Evolutionary conservation across 2,113 vertebrate genomes (phyloP), one percentile per base, ranked within the genome.

Genomic region (Leucosticte australis): DNA sequence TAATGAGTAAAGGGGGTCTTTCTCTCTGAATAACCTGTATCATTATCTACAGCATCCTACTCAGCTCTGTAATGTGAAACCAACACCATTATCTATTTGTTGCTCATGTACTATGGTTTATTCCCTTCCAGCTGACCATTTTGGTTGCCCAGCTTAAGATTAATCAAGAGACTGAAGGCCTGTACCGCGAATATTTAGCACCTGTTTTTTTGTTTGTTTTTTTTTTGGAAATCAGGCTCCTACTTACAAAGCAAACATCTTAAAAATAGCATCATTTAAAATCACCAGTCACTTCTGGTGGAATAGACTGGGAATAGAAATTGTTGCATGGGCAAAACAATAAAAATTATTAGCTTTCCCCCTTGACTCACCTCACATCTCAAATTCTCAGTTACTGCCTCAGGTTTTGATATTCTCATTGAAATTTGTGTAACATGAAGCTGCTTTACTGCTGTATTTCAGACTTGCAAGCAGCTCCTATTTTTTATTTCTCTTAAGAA

Each of bases 321-420:
- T 19, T 28, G 18, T 33, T 60, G 33, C 37, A 33, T 42, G 7
- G 24, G 12, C 9, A 63, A 88, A 87, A 59, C 1, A 9, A 20
- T 18, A 23, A 49, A 85, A 79, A 67, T 49, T 46, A 41, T n/a
- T 79, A 46, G 10, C 28, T 27, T 69, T 57, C 7, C 35, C 10
- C 23, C 59, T 59, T 77, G 24, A 57, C 8, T 39, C 0, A 0
- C 23, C 13, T 73, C 50, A 46, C 2, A 3, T 46, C 30, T 67
- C 37, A 71, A 73, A 11, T 67, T 91, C 39, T 59, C 52, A 62
- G 23, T 39, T 90, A 15, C 63, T 55, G 35, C 49, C 68, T 81
- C 3, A 15, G 44, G 22, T 88, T 80, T 73, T 77, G 39, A 42
- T 80, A 62, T 24, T 56, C 18, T 69, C 13, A 39, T 10, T 77